Evolutionary conservation across 2,888 invertebrate genomes (phyloP).

Genomic region (Pyrochroa serraticornis): DNA sequence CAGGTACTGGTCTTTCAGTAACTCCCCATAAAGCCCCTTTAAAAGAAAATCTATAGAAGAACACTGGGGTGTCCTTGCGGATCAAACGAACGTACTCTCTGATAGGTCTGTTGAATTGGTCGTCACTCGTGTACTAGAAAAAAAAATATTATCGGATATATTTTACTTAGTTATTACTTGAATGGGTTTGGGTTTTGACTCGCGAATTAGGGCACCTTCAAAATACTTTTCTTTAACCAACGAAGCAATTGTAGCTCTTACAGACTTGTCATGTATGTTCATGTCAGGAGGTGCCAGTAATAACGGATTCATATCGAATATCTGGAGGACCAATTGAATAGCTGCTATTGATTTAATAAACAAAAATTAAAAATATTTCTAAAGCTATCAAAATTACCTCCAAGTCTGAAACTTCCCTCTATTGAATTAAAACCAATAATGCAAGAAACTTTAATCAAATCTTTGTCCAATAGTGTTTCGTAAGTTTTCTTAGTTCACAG

Average conservation of each 20-base stretch:
- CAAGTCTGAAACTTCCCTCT: constrained; percentile 46
- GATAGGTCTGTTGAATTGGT: constrained; percentile 55
- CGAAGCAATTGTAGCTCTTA: constrained; percentile 15
- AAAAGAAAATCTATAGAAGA: constrained; percentile 42
- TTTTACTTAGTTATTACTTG: constrained; percentile 5
- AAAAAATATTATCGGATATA: not conserved
- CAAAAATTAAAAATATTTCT: too few species aligned
- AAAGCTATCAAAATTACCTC: constrained; percentile 15
- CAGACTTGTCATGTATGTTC: constrained; percentile 28
- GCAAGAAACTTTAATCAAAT: constrained; percentile 51
- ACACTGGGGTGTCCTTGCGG: constrained; percentile 51
- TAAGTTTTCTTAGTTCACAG: constrained; percentile 25
- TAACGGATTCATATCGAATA: constrained; percentile 58
- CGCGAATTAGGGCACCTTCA: constrained; percentile 26
- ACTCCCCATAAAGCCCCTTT: constrained; percentile 36
- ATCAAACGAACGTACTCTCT: constrained; percentile 54
- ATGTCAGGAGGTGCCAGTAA: constrained; percentile 54
- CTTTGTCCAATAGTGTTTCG: constrained; percentile 25
- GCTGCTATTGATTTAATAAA: too few species aligned
- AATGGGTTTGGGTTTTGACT: constrained; percentile 28
- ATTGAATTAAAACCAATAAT: constrained; percentile 63
- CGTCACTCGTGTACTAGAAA: constrained; percentile 58
- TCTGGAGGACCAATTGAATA: constrained; percentile 35
- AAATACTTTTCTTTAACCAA: constrained; percentile 26
- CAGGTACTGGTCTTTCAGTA: constrained; percentile 23